These are phyloP conservation scores for Fistularia commersonii DNA, from an alignment of 2,797 vertebrate genomes.

Conservation along the genomic window DNA sequence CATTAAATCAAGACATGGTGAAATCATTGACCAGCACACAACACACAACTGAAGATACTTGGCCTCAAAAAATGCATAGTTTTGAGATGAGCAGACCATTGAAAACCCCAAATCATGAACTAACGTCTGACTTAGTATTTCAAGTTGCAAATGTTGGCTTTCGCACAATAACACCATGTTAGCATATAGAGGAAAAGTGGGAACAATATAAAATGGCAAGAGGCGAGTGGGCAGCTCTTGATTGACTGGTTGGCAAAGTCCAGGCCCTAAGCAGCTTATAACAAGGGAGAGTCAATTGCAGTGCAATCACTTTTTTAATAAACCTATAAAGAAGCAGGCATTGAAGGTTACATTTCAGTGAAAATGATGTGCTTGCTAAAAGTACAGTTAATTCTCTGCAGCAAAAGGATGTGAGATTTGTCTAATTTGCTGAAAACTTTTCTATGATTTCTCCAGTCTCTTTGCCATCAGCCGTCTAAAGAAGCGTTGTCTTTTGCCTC, in stretches of 20 bases:
- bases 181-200: slow-evolving; percentile 3
- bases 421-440: slow-evolving; percentile 30
- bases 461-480: slow-evolving; percentile 8
- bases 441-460: neutral
- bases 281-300: slow-evolving; percentile 53
- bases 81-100: neutral
- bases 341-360: slow-evolving; percentile 57
- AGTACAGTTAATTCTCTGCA: slow-evolving; percentile 33
- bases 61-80: slow-evolving; percentile 3
- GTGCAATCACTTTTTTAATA: slow-evolving; percentile 69
- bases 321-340: slow-evolving; percentile 50
- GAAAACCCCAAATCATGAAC: neutral
- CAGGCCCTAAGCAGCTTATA: slow-evolving; percentile 65
- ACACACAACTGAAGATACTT: slow-evolving; percentile 8
- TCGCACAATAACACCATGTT: too few relatives aligned
- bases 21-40: slow-evolving; percentile 29
- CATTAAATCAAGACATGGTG: slow-evolving; percentile 25
- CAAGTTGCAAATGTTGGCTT: slow-evolving; percentile 12
- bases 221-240: slow-evolving; percentile 34
- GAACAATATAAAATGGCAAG: slow-evolving; percentile 22
- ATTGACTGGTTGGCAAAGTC: slow-evolving; percentile 58
- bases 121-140: slow-evolving; percentile 11
- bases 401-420: slow-evolving; percentile 10
- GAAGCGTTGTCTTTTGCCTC: slow-evolving; percentile 5
- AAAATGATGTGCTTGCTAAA: slow-evolving; percentile 34